Evolutionary conservation across 2,797 vertebrate species (phyloP).

Genomic region (Argya squamiceps): DNA sequence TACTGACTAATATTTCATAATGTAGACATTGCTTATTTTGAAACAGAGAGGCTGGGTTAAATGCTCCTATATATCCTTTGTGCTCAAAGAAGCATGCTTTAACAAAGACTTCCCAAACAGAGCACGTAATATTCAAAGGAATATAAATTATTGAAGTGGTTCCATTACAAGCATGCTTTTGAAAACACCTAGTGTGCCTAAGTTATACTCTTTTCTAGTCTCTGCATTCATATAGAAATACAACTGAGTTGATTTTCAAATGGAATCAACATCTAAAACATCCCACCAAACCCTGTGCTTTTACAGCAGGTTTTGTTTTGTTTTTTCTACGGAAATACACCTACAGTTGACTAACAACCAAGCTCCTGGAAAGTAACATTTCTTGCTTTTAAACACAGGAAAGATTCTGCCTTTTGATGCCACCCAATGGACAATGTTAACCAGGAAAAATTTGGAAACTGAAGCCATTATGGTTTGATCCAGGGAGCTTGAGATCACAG

Average conservation of each 20-base stretch:
- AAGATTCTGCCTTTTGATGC: neutral
- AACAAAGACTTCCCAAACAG: neutral
- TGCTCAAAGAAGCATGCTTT: neutral
- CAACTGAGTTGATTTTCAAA: neutral
- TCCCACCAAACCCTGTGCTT: neutral
- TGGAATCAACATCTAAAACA: neutral
- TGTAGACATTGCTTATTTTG: neutral
- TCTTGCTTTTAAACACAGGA: neutral
- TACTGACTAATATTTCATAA: neutral
- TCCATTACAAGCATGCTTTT: neutral
- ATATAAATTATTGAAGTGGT: neutral
- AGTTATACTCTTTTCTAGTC: neutral
- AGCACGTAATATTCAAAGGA: neutral
- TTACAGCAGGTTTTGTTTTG: neutral
- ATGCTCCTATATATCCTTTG: neutral
- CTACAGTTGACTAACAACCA: rapidly evolving
- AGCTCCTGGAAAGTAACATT: neutral
- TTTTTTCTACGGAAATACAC: neutral
- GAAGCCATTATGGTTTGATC: neutral
- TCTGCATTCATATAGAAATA: neutral
- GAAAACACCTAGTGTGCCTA: neutral
- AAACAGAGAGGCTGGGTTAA: neutral
- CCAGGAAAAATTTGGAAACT: neutral
- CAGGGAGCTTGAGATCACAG: neutral
- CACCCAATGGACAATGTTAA: neutral